Evolutionary conservation across 2,888 invertebrate species (phyloP), one percentile per base, ranked within the genome.

Genomic region (Nemurella pictetii): DNA sequence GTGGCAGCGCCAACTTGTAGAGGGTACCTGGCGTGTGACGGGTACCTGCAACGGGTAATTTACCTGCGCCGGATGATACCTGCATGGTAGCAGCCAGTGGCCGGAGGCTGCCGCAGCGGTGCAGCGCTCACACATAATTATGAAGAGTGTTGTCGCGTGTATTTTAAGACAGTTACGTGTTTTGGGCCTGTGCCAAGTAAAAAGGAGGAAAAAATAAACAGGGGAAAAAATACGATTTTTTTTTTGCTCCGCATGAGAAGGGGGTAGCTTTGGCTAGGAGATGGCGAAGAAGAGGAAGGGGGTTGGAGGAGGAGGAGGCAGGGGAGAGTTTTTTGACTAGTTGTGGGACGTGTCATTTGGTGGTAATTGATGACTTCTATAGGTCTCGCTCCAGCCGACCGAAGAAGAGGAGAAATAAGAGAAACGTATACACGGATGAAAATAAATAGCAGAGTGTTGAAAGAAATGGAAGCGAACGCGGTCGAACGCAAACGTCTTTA

Each of bases 281-380:
- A 12, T 55, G 55, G 9, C 3, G 27, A 26, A 9, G 75, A 75
- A 9, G 7, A 55, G n/a, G 32, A 7, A 27, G 28, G 35, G 84
- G 74, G 80, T 83, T 15, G 73, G 30, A 72, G 75, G 26, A 28
- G 77, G 72, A 36, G 83, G 80, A 75, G 80, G 32, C 25, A 26
- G 80, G 80, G 80, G 36, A n/a, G 36, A 32, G 15, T 80, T 80
- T 80, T 80, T 80, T 35, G 80, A 32, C 36, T 80, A 80, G 84
- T 82, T 77, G 84, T 77, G 85, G 85, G 82, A 84, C 35, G 84
- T 84, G 85, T 85, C 85, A 85, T 85, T 84, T 84, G 77, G 55
- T 77, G 84, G 85, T 85, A 85, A 85, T 85, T 84, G 85, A 85
- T 85, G 85, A 84, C 84, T 83, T 55, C 35, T 80, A 80, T 80